phyloP scores from a whole-genome alignment of 2,888 invertebrate genomes.

The Sisyra nigra region DNA sequence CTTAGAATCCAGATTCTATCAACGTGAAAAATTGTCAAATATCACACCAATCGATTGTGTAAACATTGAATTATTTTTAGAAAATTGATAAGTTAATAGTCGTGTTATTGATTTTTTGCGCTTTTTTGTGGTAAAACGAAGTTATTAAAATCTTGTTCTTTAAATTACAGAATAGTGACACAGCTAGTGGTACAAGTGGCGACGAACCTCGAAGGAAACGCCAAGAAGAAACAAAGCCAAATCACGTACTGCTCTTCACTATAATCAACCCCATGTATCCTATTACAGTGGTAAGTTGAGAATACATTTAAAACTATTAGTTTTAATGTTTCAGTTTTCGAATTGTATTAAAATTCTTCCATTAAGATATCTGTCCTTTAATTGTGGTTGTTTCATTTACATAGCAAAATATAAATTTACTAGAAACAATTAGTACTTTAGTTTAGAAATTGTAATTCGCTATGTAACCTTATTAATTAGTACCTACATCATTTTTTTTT shows the following conservation, averaged over 20 bases:
- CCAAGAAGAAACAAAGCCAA: constrained; percentile 74
- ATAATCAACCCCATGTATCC: constrained; percentile 98
- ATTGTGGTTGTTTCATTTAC: no score
- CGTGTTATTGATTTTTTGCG: not conserved
- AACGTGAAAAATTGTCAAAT: not conserved
- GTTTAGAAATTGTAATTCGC: no score
- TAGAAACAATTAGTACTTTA: no score
- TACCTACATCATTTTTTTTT: no score
- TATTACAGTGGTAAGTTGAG: constrained; percentile 88
- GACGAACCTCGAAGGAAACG: constrained; percentile 59
- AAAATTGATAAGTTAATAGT: no score
- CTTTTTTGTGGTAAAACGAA: not conserved
- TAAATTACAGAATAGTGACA: constrained; percentile 14
- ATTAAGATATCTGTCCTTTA: no score
- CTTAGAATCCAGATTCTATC: no score
- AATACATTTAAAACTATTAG: constrained; percentile 6
- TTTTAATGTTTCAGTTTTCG: no score
- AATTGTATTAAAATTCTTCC: no score
- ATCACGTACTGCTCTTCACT: constrained; percentile 93
- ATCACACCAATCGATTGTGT: no score
- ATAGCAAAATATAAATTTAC: no score
- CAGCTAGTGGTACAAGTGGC: constrained; percentile 13
- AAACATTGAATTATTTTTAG: not conserved
- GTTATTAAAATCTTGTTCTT: not conserved
- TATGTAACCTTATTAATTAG: no score